Conservation (phyloP, 2,888 invertebrate genomes). For the Timandra comae region DNA sequence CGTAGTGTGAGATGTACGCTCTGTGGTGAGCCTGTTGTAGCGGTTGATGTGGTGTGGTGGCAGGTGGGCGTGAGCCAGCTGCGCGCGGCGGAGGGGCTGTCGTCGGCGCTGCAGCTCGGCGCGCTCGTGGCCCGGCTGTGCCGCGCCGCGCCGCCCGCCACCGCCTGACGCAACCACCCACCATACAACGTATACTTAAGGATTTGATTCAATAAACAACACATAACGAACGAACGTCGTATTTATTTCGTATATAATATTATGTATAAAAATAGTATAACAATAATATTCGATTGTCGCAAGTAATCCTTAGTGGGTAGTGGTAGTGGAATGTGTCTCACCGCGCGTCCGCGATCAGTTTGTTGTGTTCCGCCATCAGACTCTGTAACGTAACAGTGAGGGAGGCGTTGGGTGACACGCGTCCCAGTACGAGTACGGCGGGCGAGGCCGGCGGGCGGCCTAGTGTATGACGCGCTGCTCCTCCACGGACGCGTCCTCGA, state of each 20-base stretch:
- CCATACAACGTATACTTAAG: too few species aligned
- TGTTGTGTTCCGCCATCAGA: conserved; percentile 76
- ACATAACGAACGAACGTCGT: too few species aligned
- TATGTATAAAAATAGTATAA: conserved; percentile 25
- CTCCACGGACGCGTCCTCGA: conserved; percentile 64
- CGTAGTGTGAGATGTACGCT: too few species aligned
- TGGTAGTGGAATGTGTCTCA: conserved; percentile 28
- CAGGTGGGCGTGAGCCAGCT: conserved; percentile 90
- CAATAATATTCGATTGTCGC: conserved; percentile 8
- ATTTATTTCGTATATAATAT: too few species aligned
- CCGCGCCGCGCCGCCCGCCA: conserved; percentile 38
- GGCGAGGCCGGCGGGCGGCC: conserved; percentile 8
- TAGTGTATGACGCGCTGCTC: conserved; percentile 60
- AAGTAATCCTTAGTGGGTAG: too few species aligned
- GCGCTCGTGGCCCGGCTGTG: conserved; percentile 92
- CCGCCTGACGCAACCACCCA: conserved; percentile 9
- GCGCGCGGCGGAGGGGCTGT: conserved; percentile 92
- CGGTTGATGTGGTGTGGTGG: too few species aligned
- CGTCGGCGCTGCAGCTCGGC: conserved; percentile 92
- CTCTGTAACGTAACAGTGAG: too few species aligned
- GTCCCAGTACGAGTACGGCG: neutral
- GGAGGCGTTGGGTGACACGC: too few species aligned
- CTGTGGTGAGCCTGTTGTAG: too few species aligned
- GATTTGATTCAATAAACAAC: conserved; percentile 10
- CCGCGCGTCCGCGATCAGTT: conserved; percentile 57